phyloP scores from a whole-genome alignment of 2,888 invertebrate species.

The Apamea epomidion region DNA sequence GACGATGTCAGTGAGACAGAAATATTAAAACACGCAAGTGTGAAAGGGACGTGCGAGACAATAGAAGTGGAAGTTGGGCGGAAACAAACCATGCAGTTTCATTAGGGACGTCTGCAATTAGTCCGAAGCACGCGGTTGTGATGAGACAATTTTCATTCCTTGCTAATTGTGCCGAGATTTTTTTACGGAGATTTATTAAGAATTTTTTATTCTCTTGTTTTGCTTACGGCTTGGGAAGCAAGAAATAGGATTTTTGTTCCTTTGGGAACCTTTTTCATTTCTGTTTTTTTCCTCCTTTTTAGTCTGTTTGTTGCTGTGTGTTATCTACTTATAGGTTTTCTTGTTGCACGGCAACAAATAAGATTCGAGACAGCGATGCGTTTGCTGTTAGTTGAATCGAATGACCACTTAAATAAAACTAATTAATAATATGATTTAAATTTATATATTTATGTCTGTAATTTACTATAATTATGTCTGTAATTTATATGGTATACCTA shows the following conservation, averaged over 20 bases:
- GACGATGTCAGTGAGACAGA: slow-evolving; percentile 29
- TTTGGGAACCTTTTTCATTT: slow-evolving; percentile 8
- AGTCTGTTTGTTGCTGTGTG: neutral
- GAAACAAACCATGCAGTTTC: slow-evolving; percentile 76
- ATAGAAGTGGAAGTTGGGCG: slow-evolving; percentile 70
- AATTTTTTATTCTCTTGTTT: slow-evolving; percentile 40
- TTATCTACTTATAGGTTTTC: neutral
- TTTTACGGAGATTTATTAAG: slow-evolving; percentile 56
- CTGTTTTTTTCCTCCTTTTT: neutral
- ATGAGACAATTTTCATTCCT: slow-evolving; percentile 66
- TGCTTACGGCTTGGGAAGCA: neutral
- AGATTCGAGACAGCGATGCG: neutral
- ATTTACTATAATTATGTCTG: too few relatives aligned
- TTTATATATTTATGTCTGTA: too few relatives aligned
- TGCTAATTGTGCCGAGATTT: slow-evolving; percentile 64
- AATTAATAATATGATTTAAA: too few relatives aligned
- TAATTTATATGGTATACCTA: too few relatives aligned
- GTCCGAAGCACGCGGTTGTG: slow-evolving; percentile 64
- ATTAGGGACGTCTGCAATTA: slow-evolving; percentile 74
- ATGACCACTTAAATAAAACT: neutral
- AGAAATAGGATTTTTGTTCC: slow-evolving; percentile 25
- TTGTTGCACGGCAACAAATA: neutral
- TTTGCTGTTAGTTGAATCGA: neutral
- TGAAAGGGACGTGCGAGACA: slow-evolving; percentile 62
- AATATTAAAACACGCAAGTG: slow-evolving; percentile 26